Conservation (phyloP, 1,140 invertebrate species). For the Aphelinus atriplicis region DNA sequence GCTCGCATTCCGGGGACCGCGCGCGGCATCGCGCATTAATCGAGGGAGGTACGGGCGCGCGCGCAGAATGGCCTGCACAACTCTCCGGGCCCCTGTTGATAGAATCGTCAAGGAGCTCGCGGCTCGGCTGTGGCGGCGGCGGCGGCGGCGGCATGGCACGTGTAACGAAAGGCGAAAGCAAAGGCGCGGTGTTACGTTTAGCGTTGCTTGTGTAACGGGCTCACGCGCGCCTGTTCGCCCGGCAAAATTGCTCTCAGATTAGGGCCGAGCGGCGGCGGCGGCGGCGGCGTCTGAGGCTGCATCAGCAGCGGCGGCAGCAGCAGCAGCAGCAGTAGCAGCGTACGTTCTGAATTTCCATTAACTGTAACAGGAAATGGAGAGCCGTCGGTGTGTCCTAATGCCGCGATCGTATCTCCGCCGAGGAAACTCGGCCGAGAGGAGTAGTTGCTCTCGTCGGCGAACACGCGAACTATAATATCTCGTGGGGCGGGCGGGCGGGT, state of each 20-base stretch:
- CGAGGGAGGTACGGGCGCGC: no score
- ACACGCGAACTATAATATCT: slow-evolving; percentile 34
- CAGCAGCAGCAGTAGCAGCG: slow-evolving; percentile 46
- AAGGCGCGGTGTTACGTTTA: slow-evolving; percentile 29
- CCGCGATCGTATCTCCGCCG: slow-evolving; percentile 58
- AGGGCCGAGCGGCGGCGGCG: slow-evolving; percentile 36
- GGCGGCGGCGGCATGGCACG: no score
- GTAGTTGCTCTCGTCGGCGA: not conserved
- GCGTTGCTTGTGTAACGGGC: not conserved
- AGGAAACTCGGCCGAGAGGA: slow-evolving; percentile 12
- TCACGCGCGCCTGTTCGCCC: slow-evolving; percentile 47
- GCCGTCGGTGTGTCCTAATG: slow-evolving; percentile 53
- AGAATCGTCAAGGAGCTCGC: no score
- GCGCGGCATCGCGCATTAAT: no score
- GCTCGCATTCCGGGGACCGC: no score
- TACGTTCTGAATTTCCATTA: slow-evolving; percentile 64
- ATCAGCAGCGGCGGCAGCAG: no score
- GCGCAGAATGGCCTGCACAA: no score
- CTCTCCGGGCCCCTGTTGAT: no score
- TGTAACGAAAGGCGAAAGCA: not conserved
- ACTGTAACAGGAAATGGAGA: slow-evolving; percentile 62
- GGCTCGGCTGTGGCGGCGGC: no score
- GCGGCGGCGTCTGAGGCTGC: no score
- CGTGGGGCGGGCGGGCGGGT: slow-evolving; percentile 22
- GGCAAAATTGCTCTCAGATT: slow-evolving; percentile 59